phyloP scores from a whole-genome alignment of 2,888 invertebrate genomes.

The Rhaphigaster nebulosa region DNA sequence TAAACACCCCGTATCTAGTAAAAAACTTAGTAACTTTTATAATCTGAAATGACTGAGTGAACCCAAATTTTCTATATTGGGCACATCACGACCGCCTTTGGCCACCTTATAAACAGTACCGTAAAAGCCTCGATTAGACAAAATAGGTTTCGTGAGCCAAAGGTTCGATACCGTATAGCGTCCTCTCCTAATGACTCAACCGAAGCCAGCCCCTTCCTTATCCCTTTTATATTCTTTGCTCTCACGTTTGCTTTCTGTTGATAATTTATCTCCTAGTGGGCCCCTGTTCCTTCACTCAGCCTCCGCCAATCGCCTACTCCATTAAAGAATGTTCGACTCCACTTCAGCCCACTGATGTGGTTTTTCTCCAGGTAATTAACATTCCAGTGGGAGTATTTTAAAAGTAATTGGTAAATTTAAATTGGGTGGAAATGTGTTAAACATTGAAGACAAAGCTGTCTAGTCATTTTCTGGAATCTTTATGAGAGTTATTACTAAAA shows the following conservation, averaged over 20 bases:
- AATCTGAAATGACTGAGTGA: background rate
- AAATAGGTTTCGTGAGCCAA: conserved; percentile 5
- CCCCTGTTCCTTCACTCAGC: conserved; percentile 7
- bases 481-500: too few relatives aligned
- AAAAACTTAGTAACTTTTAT: too few relatives aligned
- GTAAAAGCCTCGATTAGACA: background rate
- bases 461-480: background rate
- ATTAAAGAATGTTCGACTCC: conserved; percentile 26
- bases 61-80: background rate
- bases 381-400: background rate
- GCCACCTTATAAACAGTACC: background rate
- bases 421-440: background rate
- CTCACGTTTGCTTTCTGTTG: conserved; percentile 40
- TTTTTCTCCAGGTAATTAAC: background rate
- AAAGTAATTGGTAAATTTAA: background rate
- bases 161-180: background rate
- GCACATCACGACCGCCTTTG: background rate
- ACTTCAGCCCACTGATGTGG: conserved; percentile 2
- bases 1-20: too few relatives aligned
- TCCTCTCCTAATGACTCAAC: background rate
- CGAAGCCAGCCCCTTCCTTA: background rate
- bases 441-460: background rate
- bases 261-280: conserved; percentile 19
- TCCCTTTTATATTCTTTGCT: conserved; percentile 12
- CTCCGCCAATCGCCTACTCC: conserved; percentile 37